Base-by-base conservation (phyloP, 2,888 invertebrate species). In the Cheilosia urbana region DNA sequence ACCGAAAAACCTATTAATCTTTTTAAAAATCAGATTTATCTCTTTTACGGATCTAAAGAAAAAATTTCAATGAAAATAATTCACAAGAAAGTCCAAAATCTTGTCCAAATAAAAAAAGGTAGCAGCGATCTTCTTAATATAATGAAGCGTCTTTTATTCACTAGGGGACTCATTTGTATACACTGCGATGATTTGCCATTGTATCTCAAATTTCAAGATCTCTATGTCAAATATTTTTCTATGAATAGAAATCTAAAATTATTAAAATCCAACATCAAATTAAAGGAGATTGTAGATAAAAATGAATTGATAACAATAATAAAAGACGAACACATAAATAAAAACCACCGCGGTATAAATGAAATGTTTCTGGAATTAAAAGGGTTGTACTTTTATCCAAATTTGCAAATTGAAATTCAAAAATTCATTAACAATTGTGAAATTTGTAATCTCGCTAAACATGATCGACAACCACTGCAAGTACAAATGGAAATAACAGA, bases 81-180 rank as follows among this genome's bases (percentile, higher is more conserved):
- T 42, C 55, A 68, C n/a, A 57, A 68, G 27, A 68, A 68, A n/a
- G 42, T 19, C 55, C 27, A 49, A n/a, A 69, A 69, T 42, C 27
- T 45, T 24, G 30, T 69, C 15, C 21, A 49, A 24, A 15, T 58
- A 30, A 58, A 47, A 40, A 53, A 34, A 51, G 21, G 60, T 6
- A 55, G 13, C 34, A 37, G 17, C 27, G 34, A 53, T 27, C 45
- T 21, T 42, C 21, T 62, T 55, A 66, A 42, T 55, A 21, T 78
- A 45, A 40, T 85, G 57, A 81, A 73, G 49, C 51, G 42, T 11
- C 58, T 71, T 53, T 66, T 83, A 24, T 58, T 58, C 21, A 58
- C 17, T 13, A 82, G 78, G 17, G 21, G 71, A 4, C 19, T 81
- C 2, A 83, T 73, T 42, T 72, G 68, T 34, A 69, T 57, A 40